A percentile compares a stretch with the other conserved stretches of the same genome.
These are phyloP conservation scores for Nephrocerus scutellatus DNA, from an alignment of 2,888 invertebrate genomes.

Conservation along the genomic window DNA sequence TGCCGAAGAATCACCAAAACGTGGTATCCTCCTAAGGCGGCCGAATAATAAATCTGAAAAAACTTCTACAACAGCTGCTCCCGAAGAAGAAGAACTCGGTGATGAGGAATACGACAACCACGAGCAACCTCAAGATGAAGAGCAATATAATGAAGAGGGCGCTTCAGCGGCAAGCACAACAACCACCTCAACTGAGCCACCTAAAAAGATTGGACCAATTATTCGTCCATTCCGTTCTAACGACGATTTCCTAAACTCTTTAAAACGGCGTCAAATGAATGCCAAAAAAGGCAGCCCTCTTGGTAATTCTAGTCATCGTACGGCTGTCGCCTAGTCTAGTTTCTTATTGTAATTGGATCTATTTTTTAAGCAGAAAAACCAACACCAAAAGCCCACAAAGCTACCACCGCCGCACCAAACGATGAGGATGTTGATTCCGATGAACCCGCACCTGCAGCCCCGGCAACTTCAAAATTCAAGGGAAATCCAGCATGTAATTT, in stretches of 20 bases:
- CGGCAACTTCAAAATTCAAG: slow-evolving; percentile 37
- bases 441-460: slow-evolving; percentile 30
- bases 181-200: slow-evolving; percentile 60
- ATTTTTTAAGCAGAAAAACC: slow-evolving; percentile 33
- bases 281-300: slow-evolving; percentile 53
- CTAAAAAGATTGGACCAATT: slow-evolving; percentile 59
- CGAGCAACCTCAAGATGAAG: slow-evolving; percentile 42
- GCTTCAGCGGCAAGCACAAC: slow-evolving; percentile 49
- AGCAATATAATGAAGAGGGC: slow-evolving; percentile 40
- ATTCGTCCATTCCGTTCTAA: slow-evolving; percentile 74
- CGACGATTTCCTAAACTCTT: slow-evolving; percentile 64
- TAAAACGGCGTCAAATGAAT: slow-evolving; percentile 66
- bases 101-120: slow-evolving; percentile 52
- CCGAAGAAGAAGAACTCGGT: slow-evolving; percentile 44
- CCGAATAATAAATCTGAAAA: slow-evolving; percentile 34
- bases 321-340: background rate
- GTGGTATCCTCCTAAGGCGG: slow-evolving; percentile 37
- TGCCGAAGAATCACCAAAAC: slow-evolving; percentile 34
- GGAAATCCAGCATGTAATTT: slow-evolving; percentile 39
- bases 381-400: slow-evolving; percentile 30
- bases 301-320: background rate
- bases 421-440: slow-evolving; percentile 31
- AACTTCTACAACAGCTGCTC: slow-evolving; percentile 36
- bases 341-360: background rate
- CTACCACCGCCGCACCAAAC: slow-evolving; percentile 25